Evolutionary conservation across 2,888 invertebrate species (phyloP), one percentile per base, ranked within the genome.

Genomic region (Thymelicus sylvestris): DNA sequence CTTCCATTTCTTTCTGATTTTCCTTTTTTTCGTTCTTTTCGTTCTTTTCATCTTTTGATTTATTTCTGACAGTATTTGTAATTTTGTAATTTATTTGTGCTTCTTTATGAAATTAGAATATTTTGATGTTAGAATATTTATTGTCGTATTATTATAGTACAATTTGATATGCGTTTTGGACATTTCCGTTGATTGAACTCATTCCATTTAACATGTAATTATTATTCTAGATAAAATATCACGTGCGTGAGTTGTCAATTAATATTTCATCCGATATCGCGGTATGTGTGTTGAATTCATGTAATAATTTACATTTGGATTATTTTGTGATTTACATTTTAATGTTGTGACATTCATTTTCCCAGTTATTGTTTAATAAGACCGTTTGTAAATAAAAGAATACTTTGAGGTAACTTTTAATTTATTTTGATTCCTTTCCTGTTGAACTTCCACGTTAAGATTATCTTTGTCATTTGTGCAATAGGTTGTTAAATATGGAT

Each of bases 331-430:
- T 50, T 52, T 52, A 52, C 61, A 67, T 50, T 73, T 68, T 55
- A 67, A 72, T 72, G 65, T 74, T 74, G 73, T 62, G 67, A 73
- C 67, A 63, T 69, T 74, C 61, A 71, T 74, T 72, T 72, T 44
- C 61, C 55, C 52, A 67, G 48, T 24, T 64, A 73, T 71, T 71
- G 72, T 73, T 74, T 73, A 70, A 72, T 73, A 71, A 62, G 72
- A 76, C 71, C 72, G 83, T 81, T 77, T 88, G 88, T 88, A 88
- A 88, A 88, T 88, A 88, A 86, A 88, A 81, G n/a, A 67, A 57
- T 31, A 52, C 57, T 57, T 24, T 31, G 12, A 3, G 13, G 31
- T 57, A 31, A 12, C 12, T 31, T 12, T 6, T 4, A 4, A 7
- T 15, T 50, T 48, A 48, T n/a, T 48, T 15, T 19, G 19, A 31